A percentile compares a stretch with the other conserved stretches of the same genome.
phyloP scores from a whole-genome alignment of 2,888 invertebrate species.

The Heliconius cydno region DNA sequence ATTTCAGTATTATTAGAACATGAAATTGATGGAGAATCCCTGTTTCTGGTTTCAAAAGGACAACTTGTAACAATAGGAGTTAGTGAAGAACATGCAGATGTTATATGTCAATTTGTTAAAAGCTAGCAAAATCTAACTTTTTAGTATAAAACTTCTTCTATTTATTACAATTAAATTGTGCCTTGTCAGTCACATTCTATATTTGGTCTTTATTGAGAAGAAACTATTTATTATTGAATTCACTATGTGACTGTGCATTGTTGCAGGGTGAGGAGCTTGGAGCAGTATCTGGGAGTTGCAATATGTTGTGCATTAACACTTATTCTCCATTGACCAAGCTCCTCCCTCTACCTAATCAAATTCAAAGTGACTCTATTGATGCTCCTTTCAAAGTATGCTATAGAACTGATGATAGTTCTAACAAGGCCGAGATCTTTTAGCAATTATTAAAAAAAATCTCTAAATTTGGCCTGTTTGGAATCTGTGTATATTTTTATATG shows the following conservation, averaged over 20 bases:
- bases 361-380: background rate
- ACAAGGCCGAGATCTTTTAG: background rate
- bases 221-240: constrained; percentile 1
- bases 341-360: background rate
- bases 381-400: background rate
- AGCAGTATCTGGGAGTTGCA: background rate
- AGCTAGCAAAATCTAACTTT: constrained; percentile 51
- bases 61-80: constrained; percentile 71
- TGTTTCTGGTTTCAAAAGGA: constrained; percentile 67
- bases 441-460: background rate
- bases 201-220: background rate
- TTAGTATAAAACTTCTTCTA: constrained; percentile 18
- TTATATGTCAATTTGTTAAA: constrained; percentile 65
- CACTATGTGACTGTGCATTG: background rate
- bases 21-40: constrained; percentile 75
- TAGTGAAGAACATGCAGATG: constrained; percentile 65
- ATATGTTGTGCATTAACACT: background rate
- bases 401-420: background rate
- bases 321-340: background rate
- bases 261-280: background rate
- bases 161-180: constrained; percentile 22
- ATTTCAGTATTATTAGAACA: constrained; percentile 68
- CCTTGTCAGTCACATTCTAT: background rate
- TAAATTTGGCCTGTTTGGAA: background rate
- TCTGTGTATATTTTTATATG: constrained; percentile 24